Evolutionary conservation across 2,888 invertebrate species (phyloP).

Genomic region (Plutella xylostella): DNA sequence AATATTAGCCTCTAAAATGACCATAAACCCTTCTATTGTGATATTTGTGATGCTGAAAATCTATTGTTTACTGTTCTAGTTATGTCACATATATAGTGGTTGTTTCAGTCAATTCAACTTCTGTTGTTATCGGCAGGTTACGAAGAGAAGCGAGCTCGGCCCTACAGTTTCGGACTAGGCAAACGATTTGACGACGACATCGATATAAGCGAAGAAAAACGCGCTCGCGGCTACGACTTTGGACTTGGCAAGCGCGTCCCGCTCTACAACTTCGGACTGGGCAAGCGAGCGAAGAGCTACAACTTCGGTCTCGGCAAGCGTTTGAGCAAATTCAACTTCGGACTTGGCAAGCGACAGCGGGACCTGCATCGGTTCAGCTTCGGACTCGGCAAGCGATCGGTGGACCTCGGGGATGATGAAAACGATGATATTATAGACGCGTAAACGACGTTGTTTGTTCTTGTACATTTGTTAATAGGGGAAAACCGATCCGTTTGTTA

Average conservation of each 20-base stretch:
- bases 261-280: conserved; percentile 39
- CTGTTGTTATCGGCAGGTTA: conserved; percentile 35
- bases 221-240: conserved; percentile 49
- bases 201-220: conserved; percentile 43
- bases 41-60: too few species aligned
- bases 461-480: background rate
- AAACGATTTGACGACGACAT: conserved; percentile 61
- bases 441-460: conserved; percentile 28
- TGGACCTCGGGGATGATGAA: conserved; percentile 32
- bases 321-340: conserved; percentile 66
- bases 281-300: conserved; percentile 38
- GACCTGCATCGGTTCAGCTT: conserved; percentile 65
- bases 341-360: conserved; percentile 66
- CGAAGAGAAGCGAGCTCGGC: conserved; percentile 69
- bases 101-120: too few species aligned
- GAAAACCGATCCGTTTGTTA: conserved; percentile 1
- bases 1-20: too few species aligned
- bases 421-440: conserved; percentile 36
- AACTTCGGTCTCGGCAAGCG: conserved; percentile 60
- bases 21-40: too few species aligned
- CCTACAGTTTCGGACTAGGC: conserved; percentile 79
- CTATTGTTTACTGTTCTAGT: too few species aligned
- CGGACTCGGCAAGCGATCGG: conserved; percentile 67
- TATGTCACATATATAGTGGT: too few species aligned
- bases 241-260: conserved; percentile 58